These are phyloP conservation scores for Drosophila meridionalis DNA, from an alignment of 2,888 invertebrate genomes.

Conservation along the genomic window DNA sequence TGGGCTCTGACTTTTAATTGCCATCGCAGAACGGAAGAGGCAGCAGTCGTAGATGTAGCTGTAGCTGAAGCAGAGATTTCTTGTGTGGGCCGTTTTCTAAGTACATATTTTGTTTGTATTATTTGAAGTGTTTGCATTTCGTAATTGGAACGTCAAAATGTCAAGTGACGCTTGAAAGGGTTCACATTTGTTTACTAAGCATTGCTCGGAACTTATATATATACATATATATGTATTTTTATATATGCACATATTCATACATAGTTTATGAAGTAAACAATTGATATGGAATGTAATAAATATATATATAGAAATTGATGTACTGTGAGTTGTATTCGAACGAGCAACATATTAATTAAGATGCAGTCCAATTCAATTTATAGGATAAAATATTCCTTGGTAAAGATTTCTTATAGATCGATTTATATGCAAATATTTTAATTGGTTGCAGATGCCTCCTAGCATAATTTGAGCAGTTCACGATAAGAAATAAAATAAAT, in stretches of 20 bases:
- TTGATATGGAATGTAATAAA: not conserved
- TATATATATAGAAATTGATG: too few relatives aligned
- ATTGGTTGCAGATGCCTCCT: not conserved
- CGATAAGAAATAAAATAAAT: constrained; percentile 1
- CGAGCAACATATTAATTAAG: not conserved
- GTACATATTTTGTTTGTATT: constrained; percentile 68
- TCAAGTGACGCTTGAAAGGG: constrained; percentile 64
- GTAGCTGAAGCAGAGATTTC: constrained; percentile 29
- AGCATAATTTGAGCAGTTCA: constrained; percentile 3
- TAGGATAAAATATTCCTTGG: not conserved
- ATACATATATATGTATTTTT: not conserved
- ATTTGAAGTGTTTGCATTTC: constrained; percentile 73
- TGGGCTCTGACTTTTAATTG: constrained; percentile 44
- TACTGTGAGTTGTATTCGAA: not conserved
- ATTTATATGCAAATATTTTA: constrained; percentile 16
- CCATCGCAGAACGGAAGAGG: constrained; percentile 43
- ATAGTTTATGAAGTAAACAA: not conserved
- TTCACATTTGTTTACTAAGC: constrained; percentile 50
- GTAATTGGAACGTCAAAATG: constrained; percentile 79
- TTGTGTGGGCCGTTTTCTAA: constrained; percentile 57
- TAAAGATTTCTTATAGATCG: not conserved
- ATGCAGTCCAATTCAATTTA: not conserved
- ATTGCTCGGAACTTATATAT: constrained; percentile 22
- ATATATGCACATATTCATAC: not conserved
- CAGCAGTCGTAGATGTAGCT: not conserved